Evolutionary conservation across 2,888 invertebrate genomes (phyloP).

Genomic region (Amitus sp.): DNA sequence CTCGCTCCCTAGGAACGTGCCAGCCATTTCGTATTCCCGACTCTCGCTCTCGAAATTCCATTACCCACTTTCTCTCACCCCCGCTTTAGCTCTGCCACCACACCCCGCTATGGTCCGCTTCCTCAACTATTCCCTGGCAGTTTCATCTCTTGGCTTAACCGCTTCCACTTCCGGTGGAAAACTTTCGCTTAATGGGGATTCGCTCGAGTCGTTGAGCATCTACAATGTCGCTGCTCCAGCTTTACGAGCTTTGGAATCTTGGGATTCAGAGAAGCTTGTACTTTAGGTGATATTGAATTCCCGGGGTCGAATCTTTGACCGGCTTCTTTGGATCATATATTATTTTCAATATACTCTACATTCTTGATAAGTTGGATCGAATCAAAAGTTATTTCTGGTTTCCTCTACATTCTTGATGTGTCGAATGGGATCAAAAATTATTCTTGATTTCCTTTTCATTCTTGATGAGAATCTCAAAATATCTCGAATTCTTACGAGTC

Average conservation of each 20-base stretch:
- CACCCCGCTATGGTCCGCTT: conserved; percentile 13
- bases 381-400: too few relatives aligned
- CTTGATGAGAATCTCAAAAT: too few relatives aligned
- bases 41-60: conserved; percentile 61
- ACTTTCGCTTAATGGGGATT: conserved; percentile 46
- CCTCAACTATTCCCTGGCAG: conserved; percentile 18
- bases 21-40: conserved; percentile 57
- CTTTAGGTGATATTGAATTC: too few relatives aligned
- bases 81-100: conserved; percentile 18
- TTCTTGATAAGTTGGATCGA: too few relatives aligned
- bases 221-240: conserved; percentile 10
- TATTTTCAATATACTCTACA: too few relatives aligned
- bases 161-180: conserved; percentile 46
- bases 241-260: neutral
- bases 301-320: too few relatives aligned
- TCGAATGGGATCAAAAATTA: too few relatives aligned
- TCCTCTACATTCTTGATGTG: too few relatives aligned
- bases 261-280: too few relatives aligned
- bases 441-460: too few relatives aligned
- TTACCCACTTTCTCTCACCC: conserved; percentile 44
- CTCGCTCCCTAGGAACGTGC: conserved; percentile 39
- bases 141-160: conserved; percentile 29
- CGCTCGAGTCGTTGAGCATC: conserved; percentile 37
- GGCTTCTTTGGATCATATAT: too few relatives aligned
- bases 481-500: too few relatives aligned